A percentile compares a stretch with the other conserved stretches of the same genome.
phyloP scores from a whole-genome alignment of 1,140 invertebrate species.

The Ditylenchus dipsaci region DNA sequence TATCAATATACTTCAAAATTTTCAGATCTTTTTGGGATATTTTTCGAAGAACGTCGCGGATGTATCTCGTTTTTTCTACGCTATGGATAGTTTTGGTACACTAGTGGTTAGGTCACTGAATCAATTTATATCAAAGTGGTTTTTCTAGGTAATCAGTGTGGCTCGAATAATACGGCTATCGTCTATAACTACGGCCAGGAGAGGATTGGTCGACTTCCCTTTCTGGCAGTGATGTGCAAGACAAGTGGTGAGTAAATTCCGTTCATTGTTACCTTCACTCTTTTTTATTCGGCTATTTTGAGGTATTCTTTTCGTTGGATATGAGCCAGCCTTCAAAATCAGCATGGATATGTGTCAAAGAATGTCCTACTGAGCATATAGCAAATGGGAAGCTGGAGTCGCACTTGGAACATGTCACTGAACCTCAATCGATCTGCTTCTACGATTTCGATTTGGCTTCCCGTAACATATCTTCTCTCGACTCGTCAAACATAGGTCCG shows the following conservation, averaged over 20 bases:
- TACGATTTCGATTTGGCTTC: not conserved
- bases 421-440: not conserved
- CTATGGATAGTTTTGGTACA: constrained; percentile 2
- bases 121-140: too few species aligned
- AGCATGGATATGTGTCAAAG: not conserved
- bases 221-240: not conserved
- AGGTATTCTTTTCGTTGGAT: not conserved
- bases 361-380: not conserved
- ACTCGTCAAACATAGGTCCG: not conserved
- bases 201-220: not conserved
- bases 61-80: not conserved
- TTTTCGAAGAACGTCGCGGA: not conserved
- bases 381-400: not conserved
- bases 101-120: too few species aligned
- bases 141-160: constrained; percentile 1
- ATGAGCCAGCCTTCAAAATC: not conserved
- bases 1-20: not conserved
- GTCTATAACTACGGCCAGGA: not conserved
- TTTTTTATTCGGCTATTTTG: not conserved
- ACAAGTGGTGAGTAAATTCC: not conserved
- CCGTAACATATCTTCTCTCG: not conserved
- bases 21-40: not conserved
- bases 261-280: not conserved
- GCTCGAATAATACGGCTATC: not conserved
- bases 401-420: not conserved